Evolutionary conservation across 1,140 invertebrate genomes (phyloP).

Genomic region (Drosophila novamexicana): DNA sequence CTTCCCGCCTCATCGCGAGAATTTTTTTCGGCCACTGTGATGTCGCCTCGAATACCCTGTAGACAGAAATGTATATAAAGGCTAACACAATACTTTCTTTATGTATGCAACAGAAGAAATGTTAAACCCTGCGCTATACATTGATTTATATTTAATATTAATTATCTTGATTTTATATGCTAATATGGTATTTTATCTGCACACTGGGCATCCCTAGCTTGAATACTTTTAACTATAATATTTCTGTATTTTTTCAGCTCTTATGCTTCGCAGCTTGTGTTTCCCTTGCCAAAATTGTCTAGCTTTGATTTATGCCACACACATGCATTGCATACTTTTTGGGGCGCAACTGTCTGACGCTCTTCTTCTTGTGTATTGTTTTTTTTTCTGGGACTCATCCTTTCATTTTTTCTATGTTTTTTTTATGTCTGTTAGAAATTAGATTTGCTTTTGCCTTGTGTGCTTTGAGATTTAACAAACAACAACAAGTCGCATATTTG

Average conservation of each 20-base stretch:
- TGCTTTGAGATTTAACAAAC: constrained; percentile 53
- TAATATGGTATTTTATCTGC: too few species aligned
- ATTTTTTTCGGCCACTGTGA: not conserved
- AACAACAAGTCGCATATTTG: constrained; percentile 48
- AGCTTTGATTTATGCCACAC: constrained; percentile 81
- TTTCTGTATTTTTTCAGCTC: constrained; percentile 27
- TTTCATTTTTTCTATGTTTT: constrained; percentile 59
- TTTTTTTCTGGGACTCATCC: constrained; percentile 25
- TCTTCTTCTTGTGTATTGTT: constrained; percentile 59
- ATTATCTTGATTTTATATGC: too few species aligned
- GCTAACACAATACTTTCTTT: too few species aligned
- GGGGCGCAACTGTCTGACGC: constrained; percentile 58
- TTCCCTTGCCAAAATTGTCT: constrained; percentile 78
- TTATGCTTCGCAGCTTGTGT: constrained; percentile 59
- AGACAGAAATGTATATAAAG: too few species aligned
- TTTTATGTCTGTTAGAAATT: constrained; percentile 60
- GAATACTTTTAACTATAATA: not conserved
- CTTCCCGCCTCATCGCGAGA: constrained; percentile 42
- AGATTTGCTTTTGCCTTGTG: constrained; percentile 65
- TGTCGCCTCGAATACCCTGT: constrained; percentile 23
- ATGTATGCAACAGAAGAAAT: too few species aligned
- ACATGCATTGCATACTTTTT: constrained; percentile 80
- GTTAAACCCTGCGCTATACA: too few species aligned
- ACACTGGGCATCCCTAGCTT: constrained; percentile 6
- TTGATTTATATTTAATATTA: not conserved